Conservation (phyloP, 2,113 vertebrate genomes). For the Seriola quinqueradiata region DNA sequence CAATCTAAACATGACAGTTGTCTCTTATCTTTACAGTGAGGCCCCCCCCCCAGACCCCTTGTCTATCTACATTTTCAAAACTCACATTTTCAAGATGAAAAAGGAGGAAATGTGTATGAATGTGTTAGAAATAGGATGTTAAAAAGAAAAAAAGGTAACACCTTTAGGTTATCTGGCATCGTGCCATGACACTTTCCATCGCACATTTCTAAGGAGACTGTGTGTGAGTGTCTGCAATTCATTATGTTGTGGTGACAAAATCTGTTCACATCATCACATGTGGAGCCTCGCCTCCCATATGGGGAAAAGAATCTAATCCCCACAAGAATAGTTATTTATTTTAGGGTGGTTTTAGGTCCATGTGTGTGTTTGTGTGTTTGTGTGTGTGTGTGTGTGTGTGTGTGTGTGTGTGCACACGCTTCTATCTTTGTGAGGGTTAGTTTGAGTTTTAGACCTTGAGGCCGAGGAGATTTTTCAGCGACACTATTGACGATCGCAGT, state of each 20-base stretch:
- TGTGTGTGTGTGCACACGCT: background rate
- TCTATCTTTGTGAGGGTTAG: background rate
- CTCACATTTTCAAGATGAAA: constrained; percentile 3
- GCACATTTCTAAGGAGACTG: constrained; percentile 8
- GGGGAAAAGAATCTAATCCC: background rate
- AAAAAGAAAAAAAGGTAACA: constrained; percentile 34
- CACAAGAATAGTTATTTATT: constrained; percentile 4
- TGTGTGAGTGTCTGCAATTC: constrained; percentile 10
- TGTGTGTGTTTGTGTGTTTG: background rate
- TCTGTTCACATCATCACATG: constrained; percentile 36
- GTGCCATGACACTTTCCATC: constrained; percentile 35
- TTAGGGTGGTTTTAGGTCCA: background rate
- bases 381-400: background rate
- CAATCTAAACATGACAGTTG: constrained; percentile 13
- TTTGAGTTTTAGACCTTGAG: background rate
- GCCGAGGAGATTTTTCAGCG: background rate
- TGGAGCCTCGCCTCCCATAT: constrained; percentile 11
- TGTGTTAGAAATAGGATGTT: constrained; percentile 8
- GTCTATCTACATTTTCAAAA: background rate
- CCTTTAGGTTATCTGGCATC: constrained; percentile 51
- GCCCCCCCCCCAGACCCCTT: too few species aligned
- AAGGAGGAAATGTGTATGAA: background rate
- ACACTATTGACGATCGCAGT: background rate
- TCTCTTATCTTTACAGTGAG: background rate
- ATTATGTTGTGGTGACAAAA: constrained; percentile 19